These are phyloP conservation scores for Cyphomyrmex costatus DNA, from an alignment of 1,140 invertebrate species.

Conservation along the genomic window DNA sequence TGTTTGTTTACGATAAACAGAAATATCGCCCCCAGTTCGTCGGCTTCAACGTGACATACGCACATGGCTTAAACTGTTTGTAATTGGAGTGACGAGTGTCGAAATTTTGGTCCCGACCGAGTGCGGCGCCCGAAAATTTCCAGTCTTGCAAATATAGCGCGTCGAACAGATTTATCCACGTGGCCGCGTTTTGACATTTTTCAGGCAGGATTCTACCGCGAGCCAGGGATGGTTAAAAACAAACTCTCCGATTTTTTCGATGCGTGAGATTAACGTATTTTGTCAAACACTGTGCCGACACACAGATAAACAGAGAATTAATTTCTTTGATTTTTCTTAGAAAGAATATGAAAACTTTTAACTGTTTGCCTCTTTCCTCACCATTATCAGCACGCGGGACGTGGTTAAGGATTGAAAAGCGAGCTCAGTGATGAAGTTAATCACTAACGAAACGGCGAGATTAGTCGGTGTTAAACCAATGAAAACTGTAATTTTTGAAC, in stretches of 20 bases:
- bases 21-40: slow-evolving; percentile 54
- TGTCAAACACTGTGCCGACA: background rate
- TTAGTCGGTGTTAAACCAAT: background rate
- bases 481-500: slow-evolving; percentile 9
- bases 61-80: slow-evolving; percentile 61
- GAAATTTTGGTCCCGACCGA: slow-evolving; percentile 31
- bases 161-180: slow-evolving; percentile 46
- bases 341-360: background rate
- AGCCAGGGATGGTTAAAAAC: background rate
- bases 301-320: background rate
- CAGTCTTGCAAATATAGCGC: slow-evolving; percentile 45
- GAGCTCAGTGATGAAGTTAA: background rate
- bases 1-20: slow-evolving; percentile 65
- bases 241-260: background rate
- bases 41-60: slow-evolving; percentile 46
- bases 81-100: slow-evolving; percentile 63
- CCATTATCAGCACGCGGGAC: background rate
- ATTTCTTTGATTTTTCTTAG: background rate
- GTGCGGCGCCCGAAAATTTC: slow-evolving; percentile 39
- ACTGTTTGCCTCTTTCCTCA: background rate
- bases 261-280: slow-evolving; percentile 20
- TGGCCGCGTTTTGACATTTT: slow-evolving; percentile 53
- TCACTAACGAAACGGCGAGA: background rate
- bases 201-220: slow-evolving; percentile 30
- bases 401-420: background rate